Percentiles rank a stretch among this genome's conserved stretches.
These are phyloP conservation scores for Zonitis immaculata DNA, from an alignment of 2,888 invertebrate species.

Conservation along the genomic window DNA sequence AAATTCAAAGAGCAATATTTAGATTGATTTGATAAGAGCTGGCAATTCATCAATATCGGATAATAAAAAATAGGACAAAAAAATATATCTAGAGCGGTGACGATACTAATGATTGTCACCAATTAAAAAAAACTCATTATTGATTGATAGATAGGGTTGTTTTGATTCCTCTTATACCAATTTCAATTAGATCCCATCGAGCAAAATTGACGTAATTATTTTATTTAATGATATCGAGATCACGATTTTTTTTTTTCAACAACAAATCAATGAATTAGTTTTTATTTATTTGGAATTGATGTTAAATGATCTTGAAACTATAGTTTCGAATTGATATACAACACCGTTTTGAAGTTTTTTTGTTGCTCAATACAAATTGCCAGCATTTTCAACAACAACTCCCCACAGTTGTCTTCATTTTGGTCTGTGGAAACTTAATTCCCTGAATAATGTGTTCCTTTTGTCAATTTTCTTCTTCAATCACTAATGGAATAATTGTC, in stretches of 20 bases:
- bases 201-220: too few species aligned
- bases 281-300: too few species aligned
- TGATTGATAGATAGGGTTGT: neutral
- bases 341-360: neutral
- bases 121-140: neutral
- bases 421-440: constrained; percentile 16
- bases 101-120: neutral
- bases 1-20: constrained; percentile 21
- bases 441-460: constrained; percentile 8
- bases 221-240: too few species aligned
- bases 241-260: too few species aligned
- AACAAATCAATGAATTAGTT: too few species aligned
- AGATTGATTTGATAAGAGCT: constrained; percentile 14
- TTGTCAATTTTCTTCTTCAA: neutral
- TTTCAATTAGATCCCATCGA: too few species aligned
- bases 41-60: too few species aligned
- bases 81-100: too few species aligned
- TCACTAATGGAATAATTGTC: neutral
- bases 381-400: constrained; percentile 8
- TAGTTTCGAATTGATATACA: too few species aligned
- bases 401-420: constrained; percentile 17
- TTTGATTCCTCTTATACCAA: neutral
- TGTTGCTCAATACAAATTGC: neutral
- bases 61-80: too few species aligned
- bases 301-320: too few species aligned